phyloP scores from a whole-genome alignment of 2,888 invertebrate genomes.

The Metopia argyrocephala region DNA sequence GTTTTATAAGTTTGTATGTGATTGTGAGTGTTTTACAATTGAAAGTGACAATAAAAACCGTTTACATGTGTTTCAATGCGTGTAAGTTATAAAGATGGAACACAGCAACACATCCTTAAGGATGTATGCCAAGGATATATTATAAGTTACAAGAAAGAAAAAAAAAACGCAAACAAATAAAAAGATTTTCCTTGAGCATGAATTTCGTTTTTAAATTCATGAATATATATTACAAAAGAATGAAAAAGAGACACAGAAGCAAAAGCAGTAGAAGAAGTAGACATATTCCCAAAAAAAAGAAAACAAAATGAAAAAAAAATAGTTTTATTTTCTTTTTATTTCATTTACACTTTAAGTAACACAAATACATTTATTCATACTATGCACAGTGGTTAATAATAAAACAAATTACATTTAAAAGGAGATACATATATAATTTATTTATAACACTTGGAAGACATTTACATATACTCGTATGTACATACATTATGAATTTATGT shows the following conservation, averaged over 20 bases:
- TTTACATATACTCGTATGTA: too few species aligned
- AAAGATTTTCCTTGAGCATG: conserved; percentile 48
- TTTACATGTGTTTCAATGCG: conserved; percentile 23
- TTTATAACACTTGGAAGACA: neutral
- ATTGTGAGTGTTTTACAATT: conserved; percentile 14
- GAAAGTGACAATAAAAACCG: conserved; percentile 47
- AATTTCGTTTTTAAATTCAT: conserved; percentile 48
- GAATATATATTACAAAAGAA: conserved; percentile 10
- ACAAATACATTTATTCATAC: neutral
- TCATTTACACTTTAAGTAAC: neutral
- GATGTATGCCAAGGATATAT: conserved; percentile 61
- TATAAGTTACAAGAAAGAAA: conserved; percentile 31
- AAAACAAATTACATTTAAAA: neutral
- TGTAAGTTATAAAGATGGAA: conserved; percentile 26
- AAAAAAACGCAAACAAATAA: neutral
- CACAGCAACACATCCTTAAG: conserved; percentile 55
- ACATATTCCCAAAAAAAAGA: neutral
- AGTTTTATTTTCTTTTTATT: neutral
- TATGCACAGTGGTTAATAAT: neutral
- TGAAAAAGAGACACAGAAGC: neutral
- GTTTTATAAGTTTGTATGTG: neutral
- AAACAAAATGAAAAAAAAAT: neutral
- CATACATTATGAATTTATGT: too few species aligned
- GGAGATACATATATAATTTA: neutral
- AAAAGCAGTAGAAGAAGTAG: neutral